Percentiles rank a stretch among this genome's conserved stretches.
Evolutionary conservation across 1,140 invertebrate genomes (phyloP).

Genomic region (Aculops lycopersici): DNA sequence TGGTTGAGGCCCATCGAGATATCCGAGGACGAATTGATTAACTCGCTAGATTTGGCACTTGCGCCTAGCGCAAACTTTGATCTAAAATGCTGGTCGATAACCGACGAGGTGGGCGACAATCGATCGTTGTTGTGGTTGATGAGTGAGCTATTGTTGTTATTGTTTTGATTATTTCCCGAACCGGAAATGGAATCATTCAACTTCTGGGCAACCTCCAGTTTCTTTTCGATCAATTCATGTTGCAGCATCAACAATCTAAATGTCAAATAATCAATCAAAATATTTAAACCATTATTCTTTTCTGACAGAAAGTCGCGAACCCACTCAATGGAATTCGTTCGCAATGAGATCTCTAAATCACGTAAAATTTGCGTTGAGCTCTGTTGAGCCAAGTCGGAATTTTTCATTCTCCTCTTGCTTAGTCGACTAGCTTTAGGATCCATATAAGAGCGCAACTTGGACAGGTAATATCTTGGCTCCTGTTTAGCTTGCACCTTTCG

Average conservation of each 20-base stretch:
- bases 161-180: neutral
- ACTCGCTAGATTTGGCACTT: too few relatives aligned
- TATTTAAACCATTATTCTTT: slow-evolving; percentile 72
- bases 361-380: slow-evolving; percentile 88
- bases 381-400: slow-evolving; percentile 58
- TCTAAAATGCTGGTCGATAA: too few relatives aligned
- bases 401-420: slow-evolving; percentile 62
- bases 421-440: slow-evolving; percentile 42
- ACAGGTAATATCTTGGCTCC: slow-evolving; percentile 70
- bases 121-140: neutral
- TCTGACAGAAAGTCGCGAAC: slow-evolving; percentile 88
- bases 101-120: too few relatives aligned
- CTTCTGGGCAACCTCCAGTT: slow-evolving; percentile 3
- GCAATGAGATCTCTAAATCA: slow-evolving; percentile 85
- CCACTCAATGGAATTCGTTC: slow-evolving; percentile 98
- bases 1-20: too few relatives aligned
- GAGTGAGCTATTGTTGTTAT: slow-evolving; percentile 1
- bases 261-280: slow-evolving; percentile 81
- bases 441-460: slow-evolving; percentile 64
- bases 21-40: too few relatives aligned
- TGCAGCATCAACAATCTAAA: slow-evolving; percentile 50
- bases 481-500: slow-evolving; percentile 88
- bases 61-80: too few relatives aligned
- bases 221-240: slow-evolving; percentile 3
- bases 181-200: neutral